Base-by-base conservation (phyloP, 2,113 vertebrate species). In the Tor tambroides region DNA sequence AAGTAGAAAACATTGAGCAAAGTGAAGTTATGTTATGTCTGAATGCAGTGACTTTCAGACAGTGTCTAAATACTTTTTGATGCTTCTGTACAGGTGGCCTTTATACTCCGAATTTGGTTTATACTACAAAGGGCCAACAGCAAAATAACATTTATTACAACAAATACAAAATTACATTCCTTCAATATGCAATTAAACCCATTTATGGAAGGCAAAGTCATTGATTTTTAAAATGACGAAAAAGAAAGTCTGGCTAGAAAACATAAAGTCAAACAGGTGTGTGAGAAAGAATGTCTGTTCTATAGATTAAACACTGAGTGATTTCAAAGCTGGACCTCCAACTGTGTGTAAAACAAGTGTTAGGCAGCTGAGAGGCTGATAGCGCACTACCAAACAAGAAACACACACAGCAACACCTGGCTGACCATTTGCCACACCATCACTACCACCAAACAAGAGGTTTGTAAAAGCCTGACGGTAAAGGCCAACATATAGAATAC, bases 281-380 rank as follows among this genome's bases (percentile, higher is more conserved):
- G 11, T n/a, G 43, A 14, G 43, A 46, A 65, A 6, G 65, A 32
- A 6, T 51, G 81, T 32, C 38, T 83, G 80, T 65, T 46, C n/a
- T 17, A 83, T 19, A 51, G 43, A 83, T 83, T 72, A 83, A 83
- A 83, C 43, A 72, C 81, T 35, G 30, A 72, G 19, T 83, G 81
- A 83, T 83, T 72, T 83, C 43, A 83, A 83, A 83, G 65, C 46
- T 7, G 46, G 81, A 83, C 81, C 81, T 83, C 81, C 81, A 83
- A 83, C 81, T 83, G 81, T 83, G 81, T 72, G 28, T 67, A 54
- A 72, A 83, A 83, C 81, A 83, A 83, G 81, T 83, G 81, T 83
- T 69, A 1, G 46, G 41, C 81, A 83, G 81, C 81, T 83, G 81
- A 83, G 65, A 80, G n/a, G n/a, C 59, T 54, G 12, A 80, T 35